Evolutionary conservation across 2,888 invertebrate species (phyloP).

Genomic region (Agrenia bidenticulata): DNA sequence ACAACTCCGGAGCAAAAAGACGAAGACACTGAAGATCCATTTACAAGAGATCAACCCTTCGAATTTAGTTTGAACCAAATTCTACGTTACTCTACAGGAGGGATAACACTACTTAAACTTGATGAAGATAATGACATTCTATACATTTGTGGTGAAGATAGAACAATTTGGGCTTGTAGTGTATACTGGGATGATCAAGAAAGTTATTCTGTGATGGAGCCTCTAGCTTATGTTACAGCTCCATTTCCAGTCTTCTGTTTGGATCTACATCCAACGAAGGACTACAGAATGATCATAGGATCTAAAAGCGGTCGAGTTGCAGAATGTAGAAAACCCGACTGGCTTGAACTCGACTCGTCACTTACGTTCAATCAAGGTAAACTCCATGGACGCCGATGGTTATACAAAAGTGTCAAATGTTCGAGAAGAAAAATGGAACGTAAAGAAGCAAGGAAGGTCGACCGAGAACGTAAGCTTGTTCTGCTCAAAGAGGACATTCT

Average conservation of each 20-base stretch:
- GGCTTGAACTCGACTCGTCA: conserved; percentile 34
- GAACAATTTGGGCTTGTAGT: conserved; percentile 39
- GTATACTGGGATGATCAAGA: conserved; percentile 35
- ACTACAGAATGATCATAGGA: conserved; percentile 43
- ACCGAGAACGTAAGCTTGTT: conserved; percentile 62
- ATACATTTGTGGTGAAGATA: conserved; percentile 46
- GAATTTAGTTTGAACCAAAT: conserved; percentile 34
- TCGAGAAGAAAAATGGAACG: conserved; percentile 64
- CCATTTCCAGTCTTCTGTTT: conserved; percentile 43
- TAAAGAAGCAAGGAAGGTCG: conserved; percentile 61
- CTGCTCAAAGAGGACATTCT: conserved; percentile 58
- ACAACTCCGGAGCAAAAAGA: conserved; percentile 24
- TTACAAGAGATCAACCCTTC: conserved; percentile 28
- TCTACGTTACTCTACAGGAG: conserved; percentile 34
- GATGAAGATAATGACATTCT: conserved; percentile 42
- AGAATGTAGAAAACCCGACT: conserved; percentile 46
- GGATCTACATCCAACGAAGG: conserved; percentile 44
- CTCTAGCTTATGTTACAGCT: conserved; percentile 39
- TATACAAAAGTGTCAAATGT: conserved; percentile 62
- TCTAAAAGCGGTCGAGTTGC: conserved; percentile 38
- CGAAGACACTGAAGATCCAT: conserved; percentile 26
- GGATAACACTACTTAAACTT: conserved; percentile 37
- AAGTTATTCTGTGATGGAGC: conserved; percentile 30
- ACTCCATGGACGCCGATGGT: conserved; percentile 46
- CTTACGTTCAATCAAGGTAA: conserved; percentile 44